Base-by-base conservation (phyloP, 2,797 vertebrate genomes). In the Aeoliscus strigatus region DNA sequence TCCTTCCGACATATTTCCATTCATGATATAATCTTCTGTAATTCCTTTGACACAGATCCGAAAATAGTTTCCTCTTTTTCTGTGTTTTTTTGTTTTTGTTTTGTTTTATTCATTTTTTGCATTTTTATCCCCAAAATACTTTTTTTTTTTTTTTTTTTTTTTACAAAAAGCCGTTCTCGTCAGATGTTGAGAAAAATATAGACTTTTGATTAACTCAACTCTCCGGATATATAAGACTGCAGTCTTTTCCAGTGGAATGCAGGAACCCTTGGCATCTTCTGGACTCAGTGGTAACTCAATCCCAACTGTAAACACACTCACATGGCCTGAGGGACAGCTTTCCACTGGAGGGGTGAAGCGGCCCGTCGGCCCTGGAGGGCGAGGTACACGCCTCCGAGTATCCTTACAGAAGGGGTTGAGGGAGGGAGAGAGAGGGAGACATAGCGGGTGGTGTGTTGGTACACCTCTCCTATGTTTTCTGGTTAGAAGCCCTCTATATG, bases 401-500 rank as follows among this genome's bases (percentile, higher is more conserved):
- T 79, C 70, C 82, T 80, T 66, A 73, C 66, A 76, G 70, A 32
- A 33, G 44, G 70, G 74, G 66, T 75, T 66, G 72, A 61, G 66
- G 45, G 50, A 48, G 55, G 49, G 35, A 57, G 60, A 52, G 51
- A 36, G 41, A 51, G 47, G 29, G 32, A 18, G 52, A 44, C 70
- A 59, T 42, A 21, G 33, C 48, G 46, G 27, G 53, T 52, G 41
- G 39, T 6, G 18, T 51, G 27, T 41, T 48, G 51, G 53, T 56
- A 55, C 61, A 44, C 66, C 65, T 65, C 59, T 60, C 60, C 53
- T 32, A 54, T 60, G 42, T 39, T 28, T 31, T 33, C 68, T 38
- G 1, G 39, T 73, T 82, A 99, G 88, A 99, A 99, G 76, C 95
- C 96, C 63, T 94, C 91, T 90, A 99, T 99, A 87, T 98, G 95